These are phyloP conservation scores for Pemphredon lugubris DNA, from an alignment of 2,888 invertebrate genomes.

Conservation along the genomic window DNA sequence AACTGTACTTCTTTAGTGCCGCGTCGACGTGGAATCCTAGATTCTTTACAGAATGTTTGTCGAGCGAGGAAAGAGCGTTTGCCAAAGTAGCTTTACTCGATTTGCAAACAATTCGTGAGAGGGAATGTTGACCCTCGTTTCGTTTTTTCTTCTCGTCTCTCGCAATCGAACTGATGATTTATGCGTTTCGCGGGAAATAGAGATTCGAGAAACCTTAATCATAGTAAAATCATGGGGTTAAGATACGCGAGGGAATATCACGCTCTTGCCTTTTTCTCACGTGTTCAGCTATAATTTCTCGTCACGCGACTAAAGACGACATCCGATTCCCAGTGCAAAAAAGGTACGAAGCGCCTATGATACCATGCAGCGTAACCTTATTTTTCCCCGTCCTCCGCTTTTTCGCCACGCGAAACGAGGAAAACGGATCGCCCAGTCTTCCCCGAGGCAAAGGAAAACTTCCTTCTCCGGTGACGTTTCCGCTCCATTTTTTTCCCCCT, in stretches of 20 bases:
- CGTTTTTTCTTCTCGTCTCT: too few relatives aligned
- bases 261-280: slow-evolving; percentile 57
- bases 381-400: slow-evolving; percentile 37
- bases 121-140: too few relatives aligned
- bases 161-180: too few relatives aligned
- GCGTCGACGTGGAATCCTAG: too few relatives aligned
- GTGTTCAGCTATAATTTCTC: slow-evolving; percentile 50
- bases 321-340: slow-evolving; percentile 60
- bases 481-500: slow-evolving; percentile 25
- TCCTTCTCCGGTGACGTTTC: slow-evolving; percentile 21
- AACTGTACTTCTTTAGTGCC: too few relatives aligned
- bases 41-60: too few relatives aligned
- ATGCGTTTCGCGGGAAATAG: slow-evolving; percentile 2
- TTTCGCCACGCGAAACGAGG: slow-evolving; percentile 37
- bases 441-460: too few relatives aligned
- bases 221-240: slow-evolving; percentile 25
- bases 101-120: too few relatives aligned
- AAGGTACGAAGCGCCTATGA: slow-evolving; percentile 27
- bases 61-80: too few relatives aligned
- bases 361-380: slow-evolving; percentile 28
- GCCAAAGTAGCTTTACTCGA: too few relatives aligned
- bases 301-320: slow-evolving; percentile 63
- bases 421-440: slow-evolving; percentile 49
- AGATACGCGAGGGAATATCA: slow-evolving; percentile 45
- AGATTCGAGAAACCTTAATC: slow-evolving; percentile 23